Evolutionary conservation across 2,113 vertebrate species (phyloP), one percentile per base, ranked within the genome.

Genomic region (Burhinus oedicnemus): DNA sequence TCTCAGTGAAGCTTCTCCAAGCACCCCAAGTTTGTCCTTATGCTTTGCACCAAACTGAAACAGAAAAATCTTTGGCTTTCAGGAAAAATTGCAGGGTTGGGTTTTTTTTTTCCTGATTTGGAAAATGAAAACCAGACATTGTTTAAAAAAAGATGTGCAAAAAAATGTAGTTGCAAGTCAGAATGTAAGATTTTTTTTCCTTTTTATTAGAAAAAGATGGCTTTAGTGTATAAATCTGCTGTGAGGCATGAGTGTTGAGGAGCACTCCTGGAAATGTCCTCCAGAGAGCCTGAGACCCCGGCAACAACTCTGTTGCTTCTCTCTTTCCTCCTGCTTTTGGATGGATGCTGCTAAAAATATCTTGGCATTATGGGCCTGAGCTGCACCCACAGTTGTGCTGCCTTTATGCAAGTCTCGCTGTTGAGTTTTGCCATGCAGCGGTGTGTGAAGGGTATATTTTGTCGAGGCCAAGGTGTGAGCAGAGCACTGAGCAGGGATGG

Each of bases 401-500:
- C 38, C 13, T 12, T 36, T 8, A 5, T 16, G 8, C 16, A 5
- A 26, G 19, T 32, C 40, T 15, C 1, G 2, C 36, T 42, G 25
- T 1, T 5, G 23, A 8, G 40, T 16, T 45, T 74, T 64, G 34
- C 34, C 16, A 2, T 2, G 38, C 30, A 1, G 20, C 2, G 8
- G 3, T 11, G 61, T 4, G 52, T 11, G 17, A 58, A 23, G 21
- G 15, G 7, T 23, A 9, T 2, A 15, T 60, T 77, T 45, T 40
- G 3, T 14, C 3, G 27, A n/a, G 47, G 18, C 15, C 0, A 6
- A 30, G 36, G 21, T 7, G 26, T 5, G 4, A 60, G 72, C 4
- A 6, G 68, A 52, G 57, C 55, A 18, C 30, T 5, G 3, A 13
- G 36, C 18, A 3, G 20, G n/a, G 21, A 6, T 5, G 1, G 21